Evolutionary conservation across 2,888 invertebrate genomes (phyloP).

Genomic region (Athripsodes cinereus): DNA sequence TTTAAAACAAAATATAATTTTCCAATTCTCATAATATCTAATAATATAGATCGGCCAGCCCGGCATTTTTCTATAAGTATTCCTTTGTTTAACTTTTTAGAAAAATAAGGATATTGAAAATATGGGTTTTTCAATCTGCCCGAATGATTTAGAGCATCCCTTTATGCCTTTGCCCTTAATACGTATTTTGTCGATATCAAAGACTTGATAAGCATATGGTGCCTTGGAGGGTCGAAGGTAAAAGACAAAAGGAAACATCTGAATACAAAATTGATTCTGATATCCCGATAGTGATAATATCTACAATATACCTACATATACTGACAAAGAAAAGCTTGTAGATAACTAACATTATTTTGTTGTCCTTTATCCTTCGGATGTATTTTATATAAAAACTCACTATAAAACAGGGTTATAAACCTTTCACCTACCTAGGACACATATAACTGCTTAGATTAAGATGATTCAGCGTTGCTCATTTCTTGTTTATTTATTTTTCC

Average conservation of each 20-base stretch:
- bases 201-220: slow-evolving; percentile 5
- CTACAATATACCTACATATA: background rate
- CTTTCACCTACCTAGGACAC: no score
- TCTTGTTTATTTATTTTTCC: background rate
- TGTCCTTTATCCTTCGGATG: no score
- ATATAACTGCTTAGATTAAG: no score
- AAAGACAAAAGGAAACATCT: slow-evolving; percentile 4
- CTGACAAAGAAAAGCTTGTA: no score
- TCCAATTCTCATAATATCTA: no score
- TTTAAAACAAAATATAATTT: no score
- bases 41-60: no score
- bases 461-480: background rate
- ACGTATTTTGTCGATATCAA: background rate
- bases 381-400: no score
- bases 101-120: slow-evolving; percentile 1
- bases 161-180: slow-evolving; percentile 3
- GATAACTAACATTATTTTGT: no score
- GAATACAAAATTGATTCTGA: slow-evolving; percentile 1
- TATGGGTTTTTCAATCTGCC: slow-evolving; percentile 5
- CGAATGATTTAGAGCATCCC: slow-evolving; percentile 2
- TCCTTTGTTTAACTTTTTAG: background rate
- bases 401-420: no score
- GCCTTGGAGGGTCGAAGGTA: background rate
- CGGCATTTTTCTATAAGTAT: background rate
- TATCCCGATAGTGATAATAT: background rate